Base-by-base conservation (phyloP, 1,140 invertebrate genomes). In the Hyphantria cunea region DNA sequence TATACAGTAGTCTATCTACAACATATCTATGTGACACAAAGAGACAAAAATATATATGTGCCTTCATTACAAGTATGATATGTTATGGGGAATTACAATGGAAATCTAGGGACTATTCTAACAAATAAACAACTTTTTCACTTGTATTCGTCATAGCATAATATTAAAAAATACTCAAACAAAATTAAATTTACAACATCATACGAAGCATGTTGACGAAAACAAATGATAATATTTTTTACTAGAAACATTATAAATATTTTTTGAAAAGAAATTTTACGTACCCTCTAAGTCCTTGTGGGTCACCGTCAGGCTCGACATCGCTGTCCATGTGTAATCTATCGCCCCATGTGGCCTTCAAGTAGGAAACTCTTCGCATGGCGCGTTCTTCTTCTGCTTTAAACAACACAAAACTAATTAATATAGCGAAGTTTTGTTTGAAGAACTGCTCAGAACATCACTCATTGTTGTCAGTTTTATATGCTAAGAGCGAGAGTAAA, bases 301-400 rank as follows among this genome's bases (percentile, higher is more conserved):
- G 90, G 71, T 95, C 94, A 63, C 93, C 93, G 70, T 94, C 94
- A 12, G 94, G 82, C 61, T 94, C 93, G n/a, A 92, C 84, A 73
- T 95, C 94, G 70, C 93, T 93, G 68, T 95, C 94, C 61, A 95
- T 91, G 78, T 94, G 92, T 81, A 94, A 92, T 52, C 94, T 91
- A 71, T 95, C 94, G 42, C 92, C 92, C 92, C 94, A 93, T 15
- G 97, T 98, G 7, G 97, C 97, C 91, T 97, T 96, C 64, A 98
- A 90, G 88, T 98, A 98, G 0, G 97, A 98, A 45, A 97, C 96
- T 67, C 97, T 92, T 74, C 97, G 93, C 78, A 96, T 96, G 11
- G 95, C 93, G 64, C 96, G 94, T 73, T 97, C 96, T 74, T 96
- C 96, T 78, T 97, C 96, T 88, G 90, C 91, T 70, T 58, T 9